phyloP scores from a whole-genome alignment of 2,888 invertebrate species.

The Aleiodes alternator region DNA sequence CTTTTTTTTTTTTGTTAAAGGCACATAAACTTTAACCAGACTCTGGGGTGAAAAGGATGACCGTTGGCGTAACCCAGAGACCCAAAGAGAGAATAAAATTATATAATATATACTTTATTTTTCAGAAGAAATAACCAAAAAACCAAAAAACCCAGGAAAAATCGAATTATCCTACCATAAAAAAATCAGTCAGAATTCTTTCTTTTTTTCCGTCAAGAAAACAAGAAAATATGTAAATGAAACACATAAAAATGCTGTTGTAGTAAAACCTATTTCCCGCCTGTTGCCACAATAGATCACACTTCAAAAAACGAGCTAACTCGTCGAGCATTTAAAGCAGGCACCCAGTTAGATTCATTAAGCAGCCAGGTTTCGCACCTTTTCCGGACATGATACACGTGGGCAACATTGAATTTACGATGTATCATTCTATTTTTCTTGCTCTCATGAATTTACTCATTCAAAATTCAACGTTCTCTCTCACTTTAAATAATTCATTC shows the following conservation, averaged over 20 bases:
- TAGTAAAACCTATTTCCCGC: slow-evolving; percentile 34
- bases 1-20: slow-evolving; percentile 8
- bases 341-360: slow-evolving; percentile 59
- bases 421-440: slow-evolving; percentile 39
- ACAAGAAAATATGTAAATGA: slow-evolving; percentile 1
- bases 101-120: background rate
- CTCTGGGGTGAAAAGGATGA: slow-evolving; percentile 36
- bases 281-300: slow-evolving; percentile 50
- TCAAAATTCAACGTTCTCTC: slow-evolving; percentile 7
- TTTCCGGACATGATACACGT: slow-evolving; percentile 42
- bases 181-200: background rate
- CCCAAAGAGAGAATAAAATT: background rate
- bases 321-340: slow-evolving; percentile 62
- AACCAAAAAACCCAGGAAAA: no score
- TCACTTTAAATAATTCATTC: slow-evolving; percentile 32
- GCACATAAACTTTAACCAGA: slow-evolving; percentile 30
- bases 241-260: slow-evolving; percentile 5
- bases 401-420: slow-evolving; percentile 47
- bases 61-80: slow-evolving; percentile 35
- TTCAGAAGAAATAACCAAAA: background rate
- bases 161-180: background rate
- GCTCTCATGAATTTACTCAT: slow-evolving; percentile 30
- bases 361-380: slow-evolving; percentile 62
- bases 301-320: slow-evolving; percentile 8
- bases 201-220: no score